These are phyloP conservation scores for Percopsis transmontana DNA, from an alignment of 2,113 vertebrate species.

Conservation along the genomic window DNA sequence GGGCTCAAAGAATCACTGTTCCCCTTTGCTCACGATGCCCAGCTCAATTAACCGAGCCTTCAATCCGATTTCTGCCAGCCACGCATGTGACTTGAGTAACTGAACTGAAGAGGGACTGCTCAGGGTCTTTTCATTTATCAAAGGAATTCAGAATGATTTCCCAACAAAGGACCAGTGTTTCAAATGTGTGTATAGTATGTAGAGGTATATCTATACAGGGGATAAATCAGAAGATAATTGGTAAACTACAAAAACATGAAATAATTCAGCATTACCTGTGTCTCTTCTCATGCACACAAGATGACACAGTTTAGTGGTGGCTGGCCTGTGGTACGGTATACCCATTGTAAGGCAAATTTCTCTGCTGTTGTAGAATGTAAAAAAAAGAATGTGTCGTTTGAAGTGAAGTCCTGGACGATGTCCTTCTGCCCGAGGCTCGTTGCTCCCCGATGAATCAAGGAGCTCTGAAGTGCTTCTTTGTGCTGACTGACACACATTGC, in stretches of 20 bases:
- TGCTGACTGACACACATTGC: too few species aligned
- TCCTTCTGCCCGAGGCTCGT: too few species aligned
- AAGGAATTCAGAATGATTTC: conserved; percentile 23
- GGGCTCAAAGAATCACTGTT: conserved; percentile 2
- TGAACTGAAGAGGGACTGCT: conserved; percentile 14
- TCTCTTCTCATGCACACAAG: too few species aligned
- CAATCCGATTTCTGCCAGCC: conserved; percentile 18
- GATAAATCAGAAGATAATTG: neutral
- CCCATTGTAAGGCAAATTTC: too few species aligned
- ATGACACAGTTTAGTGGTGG: too few species aligned
- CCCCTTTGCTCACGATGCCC: neutral
- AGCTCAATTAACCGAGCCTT: conserved; percentile 7
- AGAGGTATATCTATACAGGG: neutral
- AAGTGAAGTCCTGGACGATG: too few species aligned
- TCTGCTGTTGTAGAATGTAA: too few species aligned
- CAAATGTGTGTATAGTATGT: conserved; percentile 10
- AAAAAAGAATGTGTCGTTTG: too few species aligned
- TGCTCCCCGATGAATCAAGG: too few species aligned
- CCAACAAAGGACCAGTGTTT: conserved; percentile 41
- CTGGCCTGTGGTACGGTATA: too few species aligned
- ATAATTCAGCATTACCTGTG: too few species aligned
- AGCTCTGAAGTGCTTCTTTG: too few species aligned
- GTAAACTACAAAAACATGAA: neutral
- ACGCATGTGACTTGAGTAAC: conserved; percentile 27
- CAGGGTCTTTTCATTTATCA: conserved; percentile 20